These are phyloP conservation scores for Zalophus californianus DNA, from an alignment of 2,797 vertebrate species.

Conservation along the genomic window DNA sequence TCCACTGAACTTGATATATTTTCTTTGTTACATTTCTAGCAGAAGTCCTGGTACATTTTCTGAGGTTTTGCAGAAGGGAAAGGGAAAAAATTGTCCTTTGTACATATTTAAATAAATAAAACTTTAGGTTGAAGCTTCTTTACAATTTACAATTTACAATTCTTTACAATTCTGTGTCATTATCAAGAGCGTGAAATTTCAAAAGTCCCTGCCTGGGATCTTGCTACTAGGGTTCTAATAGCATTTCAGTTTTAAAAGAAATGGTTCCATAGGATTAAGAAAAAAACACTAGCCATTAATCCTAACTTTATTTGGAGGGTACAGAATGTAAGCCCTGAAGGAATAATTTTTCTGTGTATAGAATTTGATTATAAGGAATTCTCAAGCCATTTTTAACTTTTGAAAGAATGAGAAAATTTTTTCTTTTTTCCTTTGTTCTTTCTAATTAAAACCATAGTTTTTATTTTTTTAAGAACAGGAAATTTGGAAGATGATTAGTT, in stretches of 20 bases:
- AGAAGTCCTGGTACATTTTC: neutral
- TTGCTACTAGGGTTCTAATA: neutral
- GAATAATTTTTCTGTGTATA: neutral
- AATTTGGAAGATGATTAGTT: slow-evolving; percentile 73
- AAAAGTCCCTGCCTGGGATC: neutral
- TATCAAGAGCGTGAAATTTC: slow-evolving; percentile 21
- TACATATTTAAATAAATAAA: neutral
- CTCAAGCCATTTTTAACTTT: slow-evolving; percentile 6
- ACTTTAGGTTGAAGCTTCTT: neutral
- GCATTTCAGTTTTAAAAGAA: neutral
- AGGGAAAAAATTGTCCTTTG: neutral
- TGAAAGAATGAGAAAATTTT: slow-evolving; percentile 19
- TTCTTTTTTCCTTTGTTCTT: slow-evolving; percentile 41
- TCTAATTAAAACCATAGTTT: slow-evolving; percentile 62
- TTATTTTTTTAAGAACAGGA: slow-evolving; percentile 67
- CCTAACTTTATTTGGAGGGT: slow-evolving; percentile 7
- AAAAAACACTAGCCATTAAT: neutral
- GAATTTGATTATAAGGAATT: slow-evolving; percentile 54
- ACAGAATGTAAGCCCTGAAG: neutral
- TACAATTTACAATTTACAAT: neutral
- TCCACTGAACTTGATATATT: neutral
- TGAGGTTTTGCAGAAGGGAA: slow-evolving; percentile 22
- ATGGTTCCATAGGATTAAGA: slow-evolving; percentile 22
- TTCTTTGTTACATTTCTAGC: neutral
- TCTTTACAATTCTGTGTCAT: neutral